Evolutionary conservation across 2,888 invertebrate species (phyloP).

Genomic region (Rotaria magnacalcarata): DNA sequence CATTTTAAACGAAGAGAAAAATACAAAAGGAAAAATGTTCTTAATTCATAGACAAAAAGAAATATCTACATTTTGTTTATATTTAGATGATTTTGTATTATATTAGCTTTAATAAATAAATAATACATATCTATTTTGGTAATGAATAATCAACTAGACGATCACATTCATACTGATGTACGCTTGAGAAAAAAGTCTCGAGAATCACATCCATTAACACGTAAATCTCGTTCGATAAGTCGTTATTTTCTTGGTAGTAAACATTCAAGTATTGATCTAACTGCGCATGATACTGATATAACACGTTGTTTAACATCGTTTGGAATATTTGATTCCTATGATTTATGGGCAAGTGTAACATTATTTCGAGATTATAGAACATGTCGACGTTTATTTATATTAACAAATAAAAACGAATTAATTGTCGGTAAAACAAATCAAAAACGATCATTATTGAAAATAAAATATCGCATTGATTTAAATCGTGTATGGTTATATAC

Average conservation of each 20-base stretch:
- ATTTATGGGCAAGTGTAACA: background rate
- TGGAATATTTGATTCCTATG: background rate
- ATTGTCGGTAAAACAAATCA: background rate
- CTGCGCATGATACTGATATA: background rate
- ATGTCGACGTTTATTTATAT: background rate
- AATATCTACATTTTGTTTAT: background rate
- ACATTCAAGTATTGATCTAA: slow-evolving; percentile 4
- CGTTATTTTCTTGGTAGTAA: slow-evolving; percentile 25
- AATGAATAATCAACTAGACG: background rate
- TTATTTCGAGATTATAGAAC: slow-evolving; percentile 17
- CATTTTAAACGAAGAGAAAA: background rate
- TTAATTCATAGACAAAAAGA: background rate
- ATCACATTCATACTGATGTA: background rate
- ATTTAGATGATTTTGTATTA: background rate
- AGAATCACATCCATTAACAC: background rate
- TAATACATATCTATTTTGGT: background rate
- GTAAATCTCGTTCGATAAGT: slow-evolving; percentile 15
- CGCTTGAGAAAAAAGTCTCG: background rate
- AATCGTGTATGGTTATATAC: slow-evolving; percentile 1
- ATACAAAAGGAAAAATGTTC: background rate
- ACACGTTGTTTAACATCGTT: background rate
- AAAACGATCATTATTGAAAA: slow-evolving; percentile 1
- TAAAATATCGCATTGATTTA: background rate
- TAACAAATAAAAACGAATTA: background rate
- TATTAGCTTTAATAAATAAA: background rate